Evolutionary conservation across 1,140 invertebrate genomes (phyloP), one percentile per base, ranked within the genome.

Genomic region (Diorhabda carinulata): DNA sequence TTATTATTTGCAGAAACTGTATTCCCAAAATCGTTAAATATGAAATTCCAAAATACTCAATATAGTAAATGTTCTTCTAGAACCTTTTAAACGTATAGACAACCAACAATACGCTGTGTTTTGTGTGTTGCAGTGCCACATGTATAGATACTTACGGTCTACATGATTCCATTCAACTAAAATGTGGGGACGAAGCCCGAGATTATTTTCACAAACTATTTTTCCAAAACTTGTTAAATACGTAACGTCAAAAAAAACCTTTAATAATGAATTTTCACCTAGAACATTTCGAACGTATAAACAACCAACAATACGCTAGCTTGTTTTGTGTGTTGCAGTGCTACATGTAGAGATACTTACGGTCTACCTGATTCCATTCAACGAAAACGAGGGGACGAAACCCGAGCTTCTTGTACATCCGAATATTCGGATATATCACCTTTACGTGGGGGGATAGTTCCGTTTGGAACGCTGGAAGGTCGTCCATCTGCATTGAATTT

Each of bases 401-500:
- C 94, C 0, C 85, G 91, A 61, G 95, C 97, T 0, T 86, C 98
- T 3, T 99, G 98, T 79, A 97, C 94, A 2, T 92, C 94, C 43
- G 96, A 98, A 79, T 99, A 95, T 82, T 98, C 95, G 5, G 97
- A 99, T 79, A 98, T 99, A 75, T 97, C 96, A 0, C 98, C 98
- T 0, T 81, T 99, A 60, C 92, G 91, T 1, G 95, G 94, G n/a
- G 97, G 96, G 40, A 96, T 92, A 76, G 95, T 99, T 2, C 92
- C 95, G 3, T 99, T 98, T 81, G 95, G 95, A 8, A 98, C 97
- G 0, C 84, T 99, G 0, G 97, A 99, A 82, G 95, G 95, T 43
- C 84, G 98, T 74, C 96, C 97, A 0, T 95, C 93, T 10, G 94
- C 94, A 42, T 92, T 92, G 72, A 87, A 91, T 60, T 99, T 98